A percentile compares a stretch with the other conserved stretches of the same genome.
Conservation (phyloP, 2,888 invertebrate genomes). For the Zeuzera pyrina region DNA sequence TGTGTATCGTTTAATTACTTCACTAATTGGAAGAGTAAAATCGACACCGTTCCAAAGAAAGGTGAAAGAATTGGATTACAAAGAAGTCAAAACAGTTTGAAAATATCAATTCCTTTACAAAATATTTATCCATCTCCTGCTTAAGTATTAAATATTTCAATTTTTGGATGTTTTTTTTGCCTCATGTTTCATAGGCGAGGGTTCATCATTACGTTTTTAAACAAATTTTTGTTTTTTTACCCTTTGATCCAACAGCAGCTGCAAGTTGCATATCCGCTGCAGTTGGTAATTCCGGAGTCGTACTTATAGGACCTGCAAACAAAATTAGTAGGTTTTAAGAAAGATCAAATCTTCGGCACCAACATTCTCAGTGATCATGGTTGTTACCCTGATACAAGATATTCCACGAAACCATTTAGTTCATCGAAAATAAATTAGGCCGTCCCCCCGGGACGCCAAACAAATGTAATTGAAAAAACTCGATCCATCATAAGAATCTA, state of each 20-base stretch:
- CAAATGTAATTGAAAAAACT: conserved; percentile 22
- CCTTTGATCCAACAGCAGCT: conserved; percentile 56
- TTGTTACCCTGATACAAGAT: neutral
- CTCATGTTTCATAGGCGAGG: too few species aligned
- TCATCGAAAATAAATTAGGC: conserved; percentile 29
- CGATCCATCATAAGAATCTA: conserved; percentile 39
- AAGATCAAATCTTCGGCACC: neutral
- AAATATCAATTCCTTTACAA: neutral
- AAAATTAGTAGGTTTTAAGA: neutral
- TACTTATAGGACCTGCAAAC: conserved; percentile 56
- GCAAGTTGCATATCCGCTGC: conserved; percentile 65
- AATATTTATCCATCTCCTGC: too few species aligned
- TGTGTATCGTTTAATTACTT: conserved; percentile 22
- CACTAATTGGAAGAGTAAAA: conserved; percentile 31
- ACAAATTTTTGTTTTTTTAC: conserved; percentile 24
- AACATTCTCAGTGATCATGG: neutral
- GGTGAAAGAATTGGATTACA: too few species aligned
- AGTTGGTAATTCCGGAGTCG: conserved; percentile 65
- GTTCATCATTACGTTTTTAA: too few species aligned
- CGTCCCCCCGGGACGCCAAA: conserved; percentile 19
- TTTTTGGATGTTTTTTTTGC: too few species aligned
- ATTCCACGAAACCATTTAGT: conserved; percentile 13
- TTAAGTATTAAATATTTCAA: too few species aligned
- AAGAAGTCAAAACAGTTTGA: neutral
- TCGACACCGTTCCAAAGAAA: conserved; percentile 18